These are phyloP conservation scores for Lithobates sylvaticus DNA, from an alignment of 2,797 vertebrate genomes.

Conservation along the genomic window DNA sequence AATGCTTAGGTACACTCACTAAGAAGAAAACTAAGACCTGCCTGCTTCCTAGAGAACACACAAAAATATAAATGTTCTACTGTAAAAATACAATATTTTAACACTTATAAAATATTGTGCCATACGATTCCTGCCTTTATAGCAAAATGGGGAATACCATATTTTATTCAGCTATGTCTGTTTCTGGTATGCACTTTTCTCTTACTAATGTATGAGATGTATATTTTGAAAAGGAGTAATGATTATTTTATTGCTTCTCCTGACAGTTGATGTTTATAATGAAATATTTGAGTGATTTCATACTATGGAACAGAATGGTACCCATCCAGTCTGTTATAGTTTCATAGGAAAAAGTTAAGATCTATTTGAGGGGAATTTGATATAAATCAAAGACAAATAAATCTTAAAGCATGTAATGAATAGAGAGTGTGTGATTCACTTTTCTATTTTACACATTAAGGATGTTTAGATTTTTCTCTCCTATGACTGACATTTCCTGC, in stretches of 20 bases:
- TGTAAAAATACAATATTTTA: neutral
- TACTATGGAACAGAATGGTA: conserved; percentile 20
- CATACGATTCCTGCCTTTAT: neutral
- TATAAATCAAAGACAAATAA: conserved; percentile 55
- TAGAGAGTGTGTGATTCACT: conserved; percentile 37
- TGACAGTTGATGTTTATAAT: conserved; percentile 44
- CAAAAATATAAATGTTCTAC: neutral
- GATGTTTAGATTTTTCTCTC: conserved; percentile 42
- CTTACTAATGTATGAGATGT: conserved; percentile 24
- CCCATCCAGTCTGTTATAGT: conserved; percentile 38
- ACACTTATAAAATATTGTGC: neutral
- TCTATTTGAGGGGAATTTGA: conserved; percentile 41
- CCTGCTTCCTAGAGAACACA: neutral
- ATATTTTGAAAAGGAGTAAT: conserved; percentile 38
- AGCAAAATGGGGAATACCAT: neutral
- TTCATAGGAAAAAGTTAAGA: conserved; percentile 25
- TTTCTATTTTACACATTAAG: conserved; percentile 38
- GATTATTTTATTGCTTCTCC: conserved; percentile 46
- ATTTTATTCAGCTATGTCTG: neutral
- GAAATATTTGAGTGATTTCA: conserved; percentile 35
- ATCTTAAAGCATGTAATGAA: conserved; percentile 41
- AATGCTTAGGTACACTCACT: too few relatives aligned
- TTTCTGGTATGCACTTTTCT: conserved; percentile 3
- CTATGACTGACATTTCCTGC: conserved; percentile 43
- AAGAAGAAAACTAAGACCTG: too few relatives aligned